Conservation (phyloP, 2,888 invertebrate species). For the Iphiclides podalirius region DNA sequence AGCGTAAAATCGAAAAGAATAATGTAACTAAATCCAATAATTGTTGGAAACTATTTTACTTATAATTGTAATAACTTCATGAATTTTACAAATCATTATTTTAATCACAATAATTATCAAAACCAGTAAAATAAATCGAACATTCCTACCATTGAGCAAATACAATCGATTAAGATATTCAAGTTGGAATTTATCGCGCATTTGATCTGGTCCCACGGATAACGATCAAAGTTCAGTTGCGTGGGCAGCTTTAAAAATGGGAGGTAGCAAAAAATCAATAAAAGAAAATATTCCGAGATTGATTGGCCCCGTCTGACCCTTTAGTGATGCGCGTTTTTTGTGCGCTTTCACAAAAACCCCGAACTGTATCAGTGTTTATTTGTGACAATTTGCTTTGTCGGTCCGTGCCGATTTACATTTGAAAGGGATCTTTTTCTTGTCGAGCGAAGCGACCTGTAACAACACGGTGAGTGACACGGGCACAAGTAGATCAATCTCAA, state of each 20-base stretch:
- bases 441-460: constrained; percentile 68
- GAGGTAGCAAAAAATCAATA: constrained; percentile 60
- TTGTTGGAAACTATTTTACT: no score
- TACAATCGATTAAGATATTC: constrained; percentile 22
- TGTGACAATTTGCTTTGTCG: constrained; percentile 81
- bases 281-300: constrained; percentile 72
- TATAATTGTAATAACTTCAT: no score
- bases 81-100: no score
- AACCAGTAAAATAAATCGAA: no score
- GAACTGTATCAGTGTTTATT: constrained; percentile 77
- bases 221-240: constrained; percentile 61
- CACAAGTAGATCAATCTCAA: constrained; percentile 38
- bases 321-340: constrained; percentile 70
- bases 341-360: constrained; percentile 64
- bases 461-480: constrained; percentile 75
- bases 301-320: constrained; percentile 76
- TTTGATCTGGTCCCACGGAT: constrained; percentile 51
- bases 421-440: constrained; percentile 64
- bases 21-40: no score
- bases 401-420: constrained; percentile 77
- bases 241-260: constrained; percentile 45
- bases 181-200: constrained; percentile 27
- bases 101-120: no score
- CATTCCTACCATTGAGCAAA: constrained; percentile 7
- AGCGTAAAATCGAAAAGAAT: no score